Conservation (phyloP, 2,113 vertebrate species). For the Gorsachius goisagi region DNA sequence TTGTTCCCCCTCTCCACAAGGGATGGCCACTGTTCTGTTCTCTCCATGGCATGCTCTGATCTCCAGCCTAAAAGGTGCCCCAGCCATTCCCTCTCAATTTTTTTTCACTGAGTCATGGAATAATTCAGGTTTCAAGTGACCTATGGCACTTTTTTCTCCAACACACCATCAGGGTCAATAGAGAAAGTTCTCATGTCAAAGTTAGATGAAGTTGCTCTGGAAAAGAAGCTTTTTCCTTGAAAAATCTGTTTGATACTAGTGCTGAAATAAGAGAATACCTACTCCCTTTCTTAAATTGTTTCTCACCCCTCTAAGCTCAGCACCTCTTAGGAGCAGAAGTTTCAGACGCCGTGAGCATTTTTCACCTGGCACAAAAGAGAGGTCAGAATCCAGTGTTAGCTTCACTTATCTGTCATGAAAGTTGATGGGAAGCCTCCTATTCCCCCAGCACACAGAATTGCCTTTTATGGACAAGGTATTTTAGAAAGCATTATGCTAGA, state of each 20-base stretch:
- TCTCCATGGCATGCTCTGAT: background rate
- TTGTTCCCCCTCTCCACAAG: background rate
- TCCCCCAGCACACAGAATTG: background rate
- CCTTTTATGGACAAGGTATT: background rate
- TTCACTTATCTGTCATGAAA: constrained; percentile 2
- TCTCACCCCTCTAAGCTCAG: background rate
- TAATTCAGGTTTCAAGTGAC: background rate
- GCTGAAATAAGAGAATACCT: background rate
- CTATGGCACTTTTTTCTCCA: background rate
- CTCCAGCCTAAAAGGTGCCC: background rate
- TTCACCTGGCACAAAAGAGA: background rate
- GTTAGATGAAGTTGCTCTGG: background rate
- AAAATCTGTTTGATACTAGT: background rate
- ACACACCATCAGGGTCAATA: background rate
- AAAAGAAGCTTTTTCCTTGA: background rate
- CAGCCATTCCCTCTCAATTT: background rate
- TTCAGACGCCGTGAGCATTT: background rate
- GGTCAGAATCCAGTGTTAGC: background rate
- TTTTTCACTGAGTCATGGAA: background rate
- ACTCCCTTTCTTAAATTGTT: background rate
- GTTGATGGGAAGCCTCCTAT: background rate
- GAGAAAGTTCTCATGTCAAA: background rate
- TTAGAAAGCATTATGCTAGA: background rate
- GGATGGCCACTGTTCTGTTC: rapidly evolving
- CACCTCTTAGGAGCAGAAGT: background rate